Evolutionary conservation across 2,797 vertebrate genomes (phyloP), one percentile per base, ranked within the genome.

Genomic region (Syndactyla subalaris): DNA sequence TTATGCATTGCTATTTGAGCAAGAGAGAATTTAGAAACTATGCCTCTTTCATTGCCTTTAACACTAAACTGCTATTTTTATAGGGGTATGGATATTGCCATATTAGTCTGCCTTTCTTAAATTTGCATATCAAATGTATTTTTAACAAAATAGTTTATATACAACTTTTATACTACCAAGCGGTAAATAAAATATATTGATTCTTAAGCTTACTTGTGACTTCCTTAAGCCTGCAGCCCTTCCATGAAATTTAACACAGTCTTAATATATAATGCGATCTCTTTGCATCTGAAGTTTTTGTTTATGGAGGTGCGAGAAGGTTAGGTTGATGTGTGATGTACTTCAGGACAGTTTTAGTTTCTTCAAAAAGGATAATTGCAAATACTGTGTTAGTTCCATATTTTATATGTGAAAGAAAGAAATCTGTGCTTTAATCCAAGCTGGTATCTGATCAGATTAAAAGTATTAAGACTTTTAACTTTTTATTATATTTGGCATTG

Each of bases 81-180:
- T 80, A 78, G 26, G 10, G 52, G 6, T 83, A 68, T 84, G 51
- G 67, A 45, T 87, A 82, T 72, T 94, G 71, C 81, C 81, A 51
- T 85, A 74, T 93, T 93, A 92, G 76, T 88, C 48, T 75, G 75
- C 34, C 93, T 97, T 96, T 93, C 87, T 92, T 90, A 80, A 79
- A 93, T 95, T 95, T 93, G 75, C 91, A 55, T 93, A 93, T 97
- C 62, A 89, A 76, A 91, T 95, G 91, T 98, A 97, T 97, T 98
- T 98, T 98, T 98, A 98, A 98, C 97, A 91, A 79, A 95, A 92
- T 66, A 96, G 96, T 98, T 98, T 97, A 89, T 97, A 97, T 96
- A 89, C 32, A 81, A 95, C 85, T 98, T 98, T 98, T 98, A 91
- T 98, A 98, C 97, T 98, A 97, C 95, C 92, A 96, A 97, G 75